Base-by-base conservation (phyloP, 2,797 vertebrate species). In the Spea hammondii region DNA sequence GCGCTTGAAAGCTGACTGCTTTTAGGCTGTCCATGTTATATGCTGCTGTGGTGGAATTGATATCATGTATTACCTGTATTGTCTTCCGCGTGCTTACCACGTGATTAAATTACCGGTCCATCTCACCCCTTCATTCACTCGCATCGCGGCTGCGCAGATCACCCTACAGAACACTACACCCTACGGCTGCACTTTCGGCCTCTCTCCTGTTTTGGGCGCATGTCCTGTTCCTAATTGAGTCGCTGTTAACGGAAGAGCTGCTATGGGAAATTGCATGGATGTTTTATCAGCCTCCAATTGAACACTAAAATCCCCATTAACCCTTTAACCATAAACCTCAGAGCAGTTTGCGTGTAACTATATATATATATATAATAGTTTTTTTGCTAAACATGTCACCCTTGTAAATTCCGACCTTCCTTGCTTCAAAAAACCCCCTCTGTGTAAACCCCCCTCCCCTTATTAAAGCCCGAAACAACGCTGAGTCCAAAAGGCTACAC, bases 181-280 rank as follows among this genome's bases (percentile, higher is more conserved):
- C 32, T 32, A 10, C 45, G n/a, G 62, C 70, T 4, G 55, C 69
- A 50, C 11, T 72, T 45, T 46, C 13, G 4, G 46, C 7, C 14
- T 48, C 46, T 48, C 14, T 57, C 12, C 46, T 32, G 5, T 17
- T 62, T 14, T 62, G 59, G 59, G n/a, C 9, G 8, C 12, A 44
- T 8, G 17, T 4, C 8, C 7, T 32, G 8, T 44, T 49, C 10
- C 49, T 5, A 72, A 49, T 5, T 48, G 6, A 60, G 70, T 47
- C 57, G 65, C 72, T 76, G 62, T 45, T 62, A 5, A 4, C 44
- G 14, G 32, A 17, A 74, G 55, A 6, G 67, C 68, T 80, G 69
- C 79, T 72, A 47, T 45, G 12, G 6, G 12, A 10, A 65, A 51
- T 60, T 50, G 12, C 51, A 64, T 55, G 45, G 55, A 79, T 17